Conservation (phyloP, 2,888 invertebrate species). For the Ectemnius lituratus region DNA sequence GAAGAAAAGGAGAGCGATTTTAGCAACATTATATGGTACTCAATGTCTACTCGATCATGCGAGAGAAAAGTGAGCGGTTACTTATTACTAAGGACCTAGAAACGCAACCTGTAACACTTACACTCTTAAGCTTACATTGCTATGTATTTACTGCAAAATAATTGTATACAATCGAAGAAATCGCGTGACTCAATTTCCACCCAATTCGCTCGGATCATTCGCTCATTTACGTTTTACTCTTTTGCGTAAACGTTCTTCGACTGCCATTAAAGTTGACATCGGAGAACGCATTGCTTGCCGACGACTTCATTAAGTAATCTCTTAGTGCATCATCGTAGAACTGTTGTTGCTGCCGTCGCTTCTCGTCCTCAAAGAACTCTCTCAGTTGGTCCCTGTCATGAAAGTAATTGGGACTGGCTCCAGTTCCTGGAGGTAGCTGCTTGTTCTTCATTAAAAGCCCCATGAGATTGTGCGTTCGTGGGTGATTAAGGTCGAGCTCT, state of each 20-base stretch:
- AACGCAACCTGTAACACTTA: no score
- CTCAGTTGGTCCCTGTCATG: slow-evolving; percentile 60
- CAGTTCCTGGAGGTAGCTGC: slow-evolving; percentile 65
- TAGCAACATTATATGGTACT: no score
- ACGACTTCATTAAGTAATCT: slow-evolving; percentile 61
- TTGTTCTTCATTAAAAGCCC: slow-evolving; percentile 75
- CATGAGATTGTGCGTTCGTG: slow-evolving; percentile 71
- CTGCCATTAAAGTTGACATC: background rate
- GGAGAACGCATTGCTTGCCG: slow-evolving; percentile 43
- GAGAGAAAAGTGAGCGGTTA: no score
- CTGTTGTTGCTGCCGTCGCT: slow-evolving; percentile 58
- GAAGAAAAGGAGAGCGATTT: no score
- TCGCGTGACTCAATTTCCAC: slow-evolving; percentile 9
- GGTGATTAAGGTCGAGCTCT: slow-evolving; percentile 69
- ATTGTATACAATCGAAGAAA: background rate
- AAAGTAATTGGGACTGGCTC: slow-evolving; percentile 48
- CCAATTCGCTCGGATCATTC: background rate
- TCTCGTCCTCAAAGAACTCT: slow-evolving; percentile 64
- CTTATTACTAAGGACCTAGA: no score
- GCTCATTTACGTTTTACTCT: slow-evolving; percentile 18
- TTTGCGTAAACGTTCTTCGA: slow-evolving; percentile 20
- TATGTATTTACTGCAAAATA: slow-evolving; percentile 3
- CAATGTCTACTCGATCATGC: no score
- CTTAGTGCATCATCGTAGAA: slow-evolving; percentile 59
- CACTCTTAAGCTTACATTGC: no score